Conservation (phyloP, 2,888 invertebrate species). For the Cetonia aurata region DNA sequence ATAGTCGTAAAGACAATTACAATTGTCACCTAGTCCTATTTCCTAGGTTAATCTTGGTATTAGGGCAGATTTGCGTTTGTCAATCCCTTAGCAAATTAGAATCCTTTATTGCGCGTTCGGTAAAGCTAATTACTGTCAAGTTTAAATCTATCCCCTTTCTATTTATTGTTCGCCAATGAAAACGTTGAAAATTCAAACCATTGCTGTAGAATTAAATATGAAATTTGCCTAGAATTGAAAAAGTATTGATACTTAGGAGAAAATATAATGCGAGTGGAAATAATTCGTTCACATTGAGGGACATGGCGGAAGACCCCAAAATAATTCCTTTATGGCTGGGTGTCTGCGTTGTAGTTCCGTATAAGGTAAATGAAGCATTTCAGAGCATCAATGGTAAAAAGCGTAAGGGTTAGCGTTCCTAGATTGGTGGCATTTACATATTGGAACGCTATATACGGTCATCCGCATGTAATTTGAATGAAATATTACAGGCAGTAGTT, state of each 20-base stretch:
- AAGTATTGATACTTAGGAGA: too few species aligned
- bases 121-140: too few species aligned
- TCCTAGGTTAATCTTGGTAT: too few species aligned
- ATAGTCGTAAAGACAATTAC: too few species aligned
- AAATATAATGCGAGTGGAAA: too few species aligned
- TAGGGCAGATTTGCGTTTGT: too few species aligned
- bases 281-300: not conserved
- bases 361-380: conserved; percentile 65
- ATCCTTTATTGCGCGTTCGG: too few species aligned
- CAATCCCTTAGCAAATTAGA: too few species aligned
- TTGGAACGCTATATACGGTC: conserved; percentile 38
- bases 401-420: conserved; percentile 61
- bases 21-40: too few species aligned
- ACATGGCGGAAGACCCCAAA: conserved; percentile 16
- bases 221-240: not conserved
- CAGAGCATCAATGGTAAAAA: conserved; percentile 54
- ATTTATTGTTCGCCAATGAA: too few species aligned
- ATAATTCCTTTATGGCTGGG: conserved; percentile 36
- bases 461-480: conserved; percentile 39
- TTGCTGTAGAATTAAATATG: conserved; percentile 12
- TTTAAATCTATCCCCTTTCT: too few species aligned
- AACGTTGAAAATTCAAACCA: not conserved
- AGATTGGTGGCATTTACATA: conserved; percentile 39
- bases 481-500: conserved; percentile 23
- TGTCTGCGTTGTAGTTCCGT: conserved; percentile 60